Evolutionary conservation across 2,888 invertebrate genomes (phyloP), one percentile per base, ranked within the genome.

Genomic region (Sinodicranocentrus sp.): DNA sequence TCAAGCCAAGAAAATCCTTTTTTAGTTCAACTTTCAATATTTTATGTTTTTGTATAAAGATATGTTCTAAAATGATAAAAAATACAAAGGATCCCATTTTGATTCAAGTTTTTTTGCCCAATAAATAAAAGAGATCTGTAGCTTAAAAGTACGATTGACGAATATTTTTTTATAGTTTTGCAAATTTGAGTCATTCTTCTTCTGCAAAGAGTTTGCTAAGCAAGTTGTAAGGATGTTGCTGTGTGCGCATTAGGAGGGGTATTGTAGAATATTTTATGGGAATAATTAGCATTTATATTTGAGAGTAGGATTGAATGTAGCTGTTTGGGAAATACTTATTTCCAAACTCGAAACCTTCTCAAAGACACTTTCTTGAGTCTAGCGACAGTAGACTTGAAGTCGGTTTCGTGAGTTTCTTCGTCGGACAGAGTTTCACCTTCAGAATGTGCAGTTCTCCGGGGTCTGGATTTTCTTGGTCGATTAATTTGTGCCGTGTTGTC

Each of bases 341-440:
- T 94, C 95, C 95, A 95, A 73, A 95, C 95, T 89, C 95, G 92
- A 82, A 96, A 92, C 90, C 95, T 95, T 89, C 95, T 91, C 86
- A 95, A 91, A 0, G 95, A 95, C 70, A 95, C 94, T 90, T 95
- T 94, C 91, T 95, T 95, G 90, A 96, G 92, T 82, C 95, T 92
- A 5, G 94, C 93, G 75, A 95, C 94, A 15, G 95, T 94, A 23
- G 94, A 94, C 87, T 95, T 91, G 0, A 95, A 92, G 89, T 95
- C 95, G 70, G 94, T 93, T 72, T 93, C 93, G 10, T 26, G 76
- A 86, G 88, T 85, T 77, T 93, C 93, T 57, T 93, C 93, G 80
- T 94, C 94, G 39, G 94, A 94, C 3, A 93, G 90, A 0, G 93
- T 92, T 89, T 95, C 95, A 1, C 94, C 94, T 89, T 95, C 95